Percentiles rank a stretch among this genome's conserved stretches.
Conservation (phyloP, 2,888 invertebrate genomes). For the Sabatieria punctata region DNA sequence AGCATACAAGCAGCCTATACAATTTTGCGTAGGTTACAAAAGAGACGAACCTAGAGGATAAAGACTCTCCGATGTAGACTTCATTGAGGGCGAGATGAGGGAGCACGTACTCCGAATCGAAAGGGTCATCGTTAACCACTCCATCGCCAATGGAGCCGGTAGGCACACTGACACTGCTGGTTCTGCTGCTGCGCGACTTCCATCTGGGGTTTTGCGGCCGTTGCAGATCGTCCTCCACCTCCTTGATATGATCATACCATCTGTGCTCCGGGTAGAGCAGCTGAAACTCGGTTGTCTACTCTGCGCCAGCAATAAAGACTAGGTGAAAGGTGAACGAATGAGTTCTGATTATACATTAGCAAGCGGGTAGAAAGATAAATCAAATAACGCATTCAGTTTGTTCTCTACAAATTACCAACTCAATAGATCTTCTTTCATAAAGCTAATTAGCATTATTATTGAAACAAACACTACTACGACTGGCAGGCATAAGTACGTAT, state of each 20-base stretch:
- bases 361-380: too few relatives aligned
- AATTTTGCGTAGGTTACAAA: too few relatives aligned
- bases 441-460: too few relatives aligned
- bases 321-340: background rate
- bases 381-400: too few relatives aligned
- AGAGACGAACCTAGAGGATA: conserved; percentile 52
- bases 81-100: conserved; percentile 91
- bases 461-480: too few relatives aligned
- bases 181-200: background rate
- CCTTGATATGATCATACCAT: conserved; percentile 34
- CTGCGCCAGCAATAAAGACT: background rate
- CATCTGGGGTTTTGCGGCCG: background rate
- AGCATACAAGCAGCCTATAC: too few relatives aligned
- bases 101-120: conserved; percentile 37
- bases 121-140: background rate
- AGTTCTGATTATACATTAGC: too few relatives aligned
- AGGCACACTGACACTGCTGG: background rate
- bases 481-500: too few relatives aligned
- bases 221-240: conserved; percentile 15
- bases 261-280: conserved; percentile 40
- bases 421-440: too few relatives aligned
- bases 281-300: conserved; percentile 2
- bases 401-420: too few relatives aligned
- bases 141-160: background rate
- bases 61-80: conserved; percentile 88